Evolutionary conservation across 2,888 invertebrate species (phyloP).

Genomic region (Rugalucina vietnamica): DNA sequence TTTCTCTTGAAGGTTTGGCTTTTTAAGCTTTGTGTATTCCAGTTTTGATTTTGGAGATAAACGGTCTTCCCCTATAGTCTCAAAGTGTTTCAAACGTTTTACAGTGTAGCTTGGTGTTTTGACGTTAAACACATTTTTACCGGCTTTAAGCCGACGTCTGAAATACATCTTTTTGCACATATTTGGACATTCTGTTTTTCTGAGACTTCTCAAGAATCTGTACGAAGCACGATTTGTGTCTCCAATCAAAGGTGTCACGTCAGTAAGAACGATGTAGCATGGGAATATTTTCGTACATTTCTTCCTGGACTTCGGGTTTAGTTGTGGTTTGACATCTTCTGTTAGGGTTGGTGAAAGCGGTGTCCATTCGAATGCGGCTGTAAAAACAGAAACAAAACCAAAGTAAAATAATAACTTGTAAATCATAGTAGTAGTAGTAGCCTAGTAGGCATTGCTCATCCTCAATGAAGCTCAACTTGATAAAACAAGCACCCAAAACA

Average conservation of each 20-base stretch:
- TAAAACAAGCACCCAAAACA: no score
- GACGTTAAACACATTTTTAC: slow-evolving; percentile 56
- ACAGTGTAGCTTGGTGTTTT: slow-evolving; percentile 39
- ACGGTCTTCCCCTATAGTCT: background rate
- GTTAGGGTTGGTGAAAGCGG: background rate
- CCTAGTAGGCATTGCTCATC: no score
- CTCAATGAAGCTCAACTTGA: no score
- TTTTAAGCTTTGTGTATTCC: background rate
- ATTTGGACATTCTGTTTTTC: slow-evolving; percentile 45
- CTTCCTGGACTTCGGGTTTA: background rate
- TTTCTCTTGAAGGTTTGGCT: background rate
- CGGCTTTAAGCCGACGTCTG: slow-evolving; percentile 38
- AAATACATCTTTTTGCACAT: slow-evolving; percentile 57
- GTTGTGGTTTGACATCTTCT: no score
- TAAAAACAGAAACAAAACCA: background rate
- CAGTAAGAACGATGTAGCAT: slow-evolving; percentile 49
- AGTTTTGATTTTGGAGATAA: background rate
- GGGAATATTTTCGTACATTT: slow-evolving; percentile 46
- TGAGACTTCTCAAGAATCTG: slow-evolving; percentile 17
- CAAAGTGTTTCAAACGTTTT: background rate
- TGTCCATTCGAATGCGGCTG: background rate
- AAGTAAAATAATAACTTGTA: no score
- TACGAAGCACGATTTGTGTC: background rate
- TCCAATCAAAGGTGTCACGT: slow-evolving; percentile 18
- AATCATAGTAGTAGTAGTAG: no score